Evolutionary conservation across 2,888 invertebrate species (phyloP).

Genomic region (Orchesella flavescens): DNA sequence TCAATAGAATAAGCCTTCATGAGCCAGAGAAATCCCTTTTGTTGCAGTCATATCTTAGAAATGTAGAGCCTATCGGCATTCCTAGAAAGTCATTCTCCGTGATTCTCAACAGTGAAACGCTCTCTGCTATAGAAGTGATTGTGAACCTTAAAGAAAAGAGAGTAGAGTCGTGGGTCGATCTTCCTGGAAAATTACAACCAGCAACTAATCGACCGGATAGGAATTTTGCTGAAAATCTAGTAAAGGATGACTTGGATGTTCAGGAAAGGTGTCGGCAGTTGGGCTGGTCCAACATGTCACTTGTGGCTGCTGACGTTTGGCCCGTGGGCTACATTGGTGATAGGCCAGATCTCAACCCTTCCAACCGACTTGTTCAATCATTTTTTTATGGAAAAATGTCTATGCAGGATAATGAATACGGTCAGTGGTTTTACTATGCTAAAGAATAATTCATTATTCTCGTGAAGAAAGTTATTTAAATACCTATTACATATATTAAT

Average conservation of each 20-base stretch:
- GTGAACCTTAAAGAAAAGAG: conserved; percentile 24
- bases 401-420: conserved; percentile 45
- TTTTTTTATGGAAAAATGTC: conserved; percentile 52
- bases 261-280: conserved; percentile 26
- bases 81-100: conserved; percentile 37
- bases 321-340: conserved; percentile 51
- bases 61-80: not conserved
- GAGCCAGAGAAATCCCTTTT: conserved; percentile 43
- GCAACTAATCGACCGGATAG: conserved; percentile 13
- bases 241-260: not conserved
- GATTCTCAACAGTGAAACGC: conserved; percentile 17
- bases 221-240: conserved; percentile 15
- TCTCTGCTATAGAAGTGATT: conserved; percentile 10
- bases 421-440: conserved; percentile 25
- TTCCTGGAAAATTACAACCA: conserved; percentile 1
- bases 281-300: conserved; percentile 48
- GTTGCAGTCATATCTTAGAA: conserved; percentile 17
- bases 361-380: conserved; percentile 28
- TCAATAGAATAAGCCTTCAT: conserved; percentile 30
- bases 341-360: conserved; percentile 6
- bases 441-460: no score
- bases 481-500: no score
- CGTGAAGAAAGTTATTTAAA: no score
- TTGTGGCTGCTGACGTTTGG: conserved; percentile 48
- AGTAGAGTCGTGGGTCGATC: conserved; percentile 29